Evolutionary conservation across 2,888 invertebrate species (phyloP), one percentile per base, ranked within the genome.

Genomic region (Cyclophora albipunctata): DNA sequence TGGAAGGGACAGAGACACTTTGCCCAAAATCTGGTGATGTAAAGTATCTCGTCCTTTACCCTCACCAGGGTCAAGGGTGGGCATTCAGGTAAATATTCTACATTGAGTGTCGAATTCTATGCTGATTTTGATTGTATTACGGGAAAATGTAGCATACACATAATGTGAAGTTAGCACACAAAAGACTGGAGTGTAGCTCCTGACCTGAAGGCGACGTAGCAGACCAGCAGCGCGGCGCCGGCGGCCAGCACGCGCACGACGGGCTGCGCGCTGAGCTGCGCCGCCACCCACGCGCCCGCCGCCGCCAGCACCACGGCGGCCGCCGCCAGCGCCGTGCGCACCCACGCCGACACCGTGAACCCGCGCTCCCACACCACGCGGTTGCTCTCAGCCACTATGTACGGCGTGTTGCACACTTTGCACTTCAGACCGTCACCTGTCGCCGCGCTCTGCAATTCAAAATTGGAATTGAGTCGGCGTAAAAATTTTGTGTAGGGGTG

Each of bases 401-500:
- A 96, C 2, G 93, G 92, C 45, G 93, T 93, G 59, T 94, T 93
- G 86, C 96, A 97, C 1, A 97, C 96, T 78, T 96, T 95, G 82
- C 96, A 96, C 50, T 92, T 91, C 37, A 95, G 78, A 42, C 90
- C 91, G 60, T 93, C 92, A 4, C 92, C 90, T 55, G 91, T 92
- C 5, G 92, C 89, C 5, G 93, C 92, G 67, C 93, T 93, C 92
- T 93, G 74, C 20, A 70, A 72, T 20, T 20, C 20, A 2, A 20
- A 20, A 20, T 20, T 20, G 20, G 20, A 20, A 20, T 20, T 48
- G 34, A 52, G 57, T 37, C 46, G 45, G n/a, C 47, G 51, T n/a
- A 4, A 35, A 20, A 20, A 20, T 1, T n/a, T n/a, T 20, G 20
- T 20, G 46, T 40, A 40, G n/a, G n/a, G n/a, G n/a, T 34, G 40